Evolutionary conservation across 2,113 vertebrate genomes (phyloP), one percentile per base, ranked within the genome.

Genomic region (Mystacornis crossleyi): DNA sequence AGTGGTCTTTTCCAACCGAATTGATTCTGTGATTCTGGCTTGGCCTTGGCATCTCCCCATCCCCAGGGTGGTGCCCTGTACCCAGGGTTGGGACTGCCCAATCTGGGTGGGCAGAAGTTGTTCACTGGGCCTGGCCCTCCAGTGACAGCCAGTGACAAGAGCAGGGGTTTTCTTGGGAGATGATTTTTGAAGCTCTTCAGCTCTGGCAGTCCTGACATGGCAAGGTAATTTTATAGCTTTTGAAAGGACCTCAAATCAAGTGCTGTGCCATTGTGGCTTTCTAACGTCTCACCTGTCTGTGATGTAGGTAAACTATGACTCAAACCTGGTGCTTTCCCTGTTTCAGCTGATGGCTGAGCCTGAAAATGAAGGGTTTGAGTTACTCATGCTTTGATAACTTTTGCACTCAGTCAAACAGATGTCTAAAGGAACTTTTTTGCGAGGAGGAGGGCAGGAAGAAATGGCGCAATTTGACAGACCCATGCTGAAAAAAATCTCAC

Each of bases 351-450:
- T 16, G 2, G 70, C 57, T 78, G 55, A 53, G 36, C 31, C 17
- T 89, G 89, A 75, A 84, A 87, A 71, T 14, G 54, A 74, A 84
- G 20, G 16, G 18, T 54, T 82, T 69, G 45, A 72, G 19, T 69
- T 57, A 50, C 18, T 71, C 0, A 1, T 75, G 48, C 47, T 93
- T 91, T 88, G 58, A 47, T 47, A 42, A n/a, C 23, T 45, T 80
- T 73, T 95, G 38, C 53, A 60, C 14, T 91, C 43, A 85, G 33
- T 85, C 82, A 92, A 83, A 86, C 18, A 72, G 70, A 86, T 66
- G 81, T 38, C 28, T 72, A 8, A 66, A 80, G 38, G 62, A 54
- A 83, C 43, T 69, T 75, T 95, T 79, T 75, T 10, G 18, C 75
- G 40, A 65, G 33, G 36, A 60, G 25, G 8, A 64, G 40, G 36